A percentile compares a stretch with the other conserved stretches of the same genome.
These are phyloP conservation scores for Drosophila koepferae DNA, from an alignment of 2,888 invertebrate species.

Conservation along the genomic window DNA sequence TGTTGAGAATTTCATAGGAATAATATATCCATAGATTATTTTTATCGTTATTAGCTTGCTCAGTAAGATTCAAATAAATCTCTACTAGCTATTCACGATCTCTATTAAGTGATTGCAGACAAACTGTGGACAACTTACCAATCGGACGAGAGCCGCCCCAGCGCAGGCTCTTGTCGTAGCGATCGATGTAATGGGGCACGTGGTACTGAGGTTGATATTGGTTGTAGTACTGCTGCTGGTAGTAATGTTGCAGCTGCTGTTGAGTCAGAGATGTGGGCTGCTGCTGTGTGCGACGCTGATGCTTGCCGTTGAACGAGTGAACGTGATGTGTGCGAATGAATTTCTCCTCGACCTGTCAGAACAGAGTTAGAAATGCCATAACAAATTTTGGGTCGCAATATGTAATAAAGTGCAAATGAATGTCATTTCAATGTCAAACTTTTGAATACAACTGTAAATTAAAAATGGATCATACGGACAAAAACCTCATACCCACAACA, in stretches of 20 bases:
- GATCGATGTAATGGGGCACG: slow-evolving; percentile 79
- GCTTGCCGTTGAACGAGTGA: slow-evolving; percentile 82
- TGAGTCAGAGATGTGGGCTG: slow-evolving; percentile 79
- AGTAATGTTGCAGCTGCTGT: slow-evolving; percentile 76
- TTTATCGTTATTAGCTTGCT: too few relatives aligned
- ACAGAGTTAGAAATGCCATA: slow-evolving; percentile 7
- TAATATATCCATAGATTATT: too few relatives aligned
- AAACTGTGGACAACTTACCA: slow-evolving; percentile 50
- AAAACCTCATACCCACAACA: slow-evolving; percentile 21
- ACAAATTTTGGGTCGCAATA: slow-evolving; percentile 30
- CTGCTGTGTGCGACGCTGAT: slow-evolving; percentile 83
- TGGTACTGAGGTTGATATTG: slow-evolving; percentile 78
- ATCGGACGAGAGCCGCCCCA: slow-evolving; percentile 78
- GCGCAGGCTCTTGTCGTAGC: slow-evolving; percentile 84
- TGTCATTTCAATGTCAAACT: slow-evolving; percentile 75
- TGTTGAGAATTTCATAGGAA: too few relatives aligned
- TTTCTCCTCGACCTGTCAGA: slow-evolving; percentile 84
- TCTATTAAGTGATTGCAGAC: not conserved
- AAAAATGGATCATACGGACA: slow-evolving; percentile 65
- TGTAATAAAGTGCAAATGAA: slow-evolving; percentile 51
- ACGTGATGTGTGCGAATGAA: slow-evolving; percentile 84
- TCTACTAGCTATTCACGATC: not conserved
- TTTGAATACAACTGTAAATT: slow-evolving; percentile 52
- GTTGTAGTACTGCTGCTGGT: slow-evolving; percentile 78
- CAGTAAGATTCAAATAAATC: not conserved